These are phyloP conservation scores for Oreochromis spilurus DNA, from an alignment of 2,113 vertebrate genomes.

Conservation along the genomic window DNA sequence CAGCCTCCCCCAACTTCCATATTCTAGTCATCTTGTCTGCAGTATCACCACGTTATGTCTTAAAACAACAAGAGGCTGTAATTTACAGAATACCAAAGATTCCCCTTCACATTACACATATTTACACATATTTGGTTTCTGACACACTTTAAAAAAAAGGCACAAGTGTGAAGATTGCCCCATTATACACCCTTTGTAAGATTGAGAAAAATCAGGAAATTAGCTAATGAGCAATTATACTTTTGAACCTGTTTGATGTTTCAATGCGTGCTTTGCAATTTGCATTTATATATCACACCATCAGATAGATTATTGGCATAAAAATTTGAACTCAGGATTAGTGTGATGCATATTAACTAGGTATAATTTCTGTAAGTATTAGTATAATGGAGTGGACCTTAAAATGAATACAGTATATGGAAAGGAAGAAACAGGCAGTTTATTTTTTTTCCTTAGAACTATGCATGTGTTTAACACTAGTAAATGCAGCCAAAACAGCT, in stretches of 20 bases:
- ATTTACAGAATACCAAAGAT: neutral
- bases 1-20: neutral
- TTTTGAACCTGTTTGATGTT: neutral
- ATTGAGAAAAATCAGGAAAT: neutral
- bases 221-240: neutral
- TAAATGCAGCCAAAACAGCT: neutral
- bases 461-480: neutral
- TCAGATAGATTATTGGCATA: neutral
- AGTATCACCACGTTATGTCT: neutral
- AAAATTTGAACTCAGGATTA: neutral
- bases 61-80: conserved; percentile 32
- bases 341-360: rapidly evolving
- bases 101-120: neutral
- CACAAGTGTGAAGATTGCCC: neutral
- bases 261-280: neutral
- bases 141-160: neutral
- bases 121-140: neutral
- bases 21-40: conserved; percentile 28
- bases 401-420: neutral
- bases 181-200: neutral
- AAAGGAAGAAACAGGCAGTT: neutral
- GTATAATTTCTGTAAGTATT: neutral
- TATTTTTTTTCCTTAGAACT: neutral
- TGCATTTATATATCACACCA: neutral
- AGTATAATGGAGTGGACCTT: neutral